Conservation (phyloP, 2,113 vertebrate species). For the Labeo rohita region DNA sequence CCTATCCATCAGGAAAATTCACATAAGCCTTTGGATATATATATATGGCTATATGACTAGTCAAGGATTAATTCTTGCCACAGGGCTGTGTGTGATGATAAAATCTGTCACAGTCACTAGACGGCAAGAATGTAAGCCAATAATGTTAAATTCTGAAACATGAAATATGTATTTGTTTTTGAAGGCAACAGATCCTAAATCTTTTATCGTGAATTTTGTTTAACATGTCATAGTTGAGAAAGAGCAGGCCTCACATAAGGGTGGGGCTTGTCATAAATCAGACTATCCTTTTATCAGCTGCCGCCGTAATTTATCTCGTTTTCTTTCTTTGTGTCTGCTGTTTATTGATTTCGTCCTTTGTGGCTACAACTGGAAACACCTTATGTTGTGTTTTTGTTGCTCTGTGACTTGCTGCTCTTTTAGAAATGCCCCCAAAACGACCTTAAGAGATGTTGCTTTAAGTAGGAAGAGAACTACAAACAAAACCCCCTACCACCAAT, state of each 20-base stretch:
- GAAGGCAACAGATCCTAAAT: slow-evolving; percentile 21
- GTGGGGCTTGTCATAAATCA: slow-evolving; percentile 7
- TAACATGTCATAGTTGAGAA: slow-evolving; percentile 6
- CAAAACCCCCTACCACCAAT: not conserved
- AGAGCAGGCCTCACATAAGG: not conserved
- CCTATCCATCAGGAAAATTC: slow-evolving; percentile 12
- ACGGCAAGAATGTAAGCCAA: not conserved
- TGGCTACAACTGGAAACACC: slow-evolving; percentile 13
- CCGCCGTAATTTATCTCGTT: not conserved
- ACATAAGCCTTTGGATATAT: slow-evolving; percentile 19
- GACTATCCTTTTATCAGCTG: slow-evolving; percentile 7
- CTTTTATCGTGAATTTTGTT: not conserved
- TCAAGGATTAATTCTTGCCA: not conserved
- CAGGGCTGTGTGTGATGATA: not conserved
- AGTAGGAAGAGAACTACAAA: not conserved
- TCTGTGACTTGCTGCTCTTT: not conserved
- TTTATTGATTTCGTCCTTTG: slow-evolving; percentile 19
- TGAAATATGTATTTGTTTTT: slow-evolving; percentile 33
- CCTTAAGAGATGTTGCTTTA: slow-evolving; percentile 39
- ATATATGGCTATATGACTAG: not conserved
- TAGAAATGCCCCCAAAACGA: slow-evolving; percentile 24
- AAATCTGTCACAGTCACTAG: not conserved
- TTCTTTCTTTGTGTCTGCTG: slow-evolving; percentile 24
- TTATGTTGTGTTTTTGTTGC: slow-evolving; percentile 1
- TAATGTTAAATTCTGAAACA: not conserved